Evolutionary conservation across 1,140 invertebrate genomes (phyloP).

Genomic region (Sitodiplosis mosellana): DNA sequence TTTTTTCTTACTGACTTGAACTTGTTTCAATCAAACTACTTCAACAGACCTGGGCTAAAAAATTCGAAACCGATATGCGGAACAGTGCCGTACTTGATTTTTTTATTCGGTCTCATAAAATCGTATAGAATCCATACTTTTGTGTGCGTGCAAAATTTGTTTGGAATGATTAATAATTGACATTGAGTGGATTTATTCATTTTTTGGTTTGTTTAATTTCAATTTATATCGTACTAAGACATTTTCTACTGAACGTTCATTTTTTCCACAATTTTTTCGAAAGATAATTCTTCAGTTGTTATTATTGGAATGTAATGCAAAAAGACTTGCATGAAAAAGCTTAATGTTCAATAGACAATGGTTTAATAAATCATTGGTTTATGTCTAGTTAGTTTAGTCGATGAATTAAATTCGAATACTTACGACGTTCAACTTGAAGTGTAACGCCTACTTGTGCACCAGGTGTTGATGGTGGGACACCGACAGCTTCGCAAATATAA

Average conservation of each 20-base stretch:
- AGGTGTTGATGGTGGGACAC: constrained; percentile 28
- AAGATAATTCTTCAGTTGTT: no score
- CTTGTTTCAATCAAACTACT: background rate
- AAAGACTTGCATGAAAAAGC: no score
- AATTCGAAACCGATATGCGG: constrained; percentile 24
- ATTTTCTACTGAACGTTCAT: no score
- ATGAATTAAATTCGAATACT: constrained; percentile 21
- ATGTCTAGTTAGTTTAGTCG: no score
- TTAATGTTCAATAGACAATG: background rate
- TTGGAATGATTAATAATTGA: no score
- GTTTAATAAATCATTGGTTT: no score
- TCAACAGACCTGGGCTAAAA: constrained; percentile 21
- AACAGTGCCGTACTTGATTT: constrained; percentile 22
- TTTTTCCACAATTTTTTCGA: no score
- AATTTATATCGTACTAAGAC: no score
- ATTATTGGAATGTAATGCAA: no score
- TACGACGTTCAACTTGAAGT: constrained; percentile 54
- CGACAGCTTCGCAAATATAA: constrained; percentile 66
- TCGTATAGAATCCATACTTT: constrained; percentile 26
- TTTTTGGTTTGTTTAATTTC: no score
- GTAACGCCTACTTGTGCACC: constrained; percentile 40
- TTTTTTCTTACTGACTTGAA: background rate
- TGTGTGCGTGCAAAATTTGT: no score
- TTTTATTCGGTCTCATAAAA: constrained; percentile 14
- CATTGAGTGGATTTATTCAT: no score